These are phyloP conservation scores for Psittacula cyanocephala DNA, from an alignment of 2,113 vertebrate species.

Conservation along the genomic window DNA sequence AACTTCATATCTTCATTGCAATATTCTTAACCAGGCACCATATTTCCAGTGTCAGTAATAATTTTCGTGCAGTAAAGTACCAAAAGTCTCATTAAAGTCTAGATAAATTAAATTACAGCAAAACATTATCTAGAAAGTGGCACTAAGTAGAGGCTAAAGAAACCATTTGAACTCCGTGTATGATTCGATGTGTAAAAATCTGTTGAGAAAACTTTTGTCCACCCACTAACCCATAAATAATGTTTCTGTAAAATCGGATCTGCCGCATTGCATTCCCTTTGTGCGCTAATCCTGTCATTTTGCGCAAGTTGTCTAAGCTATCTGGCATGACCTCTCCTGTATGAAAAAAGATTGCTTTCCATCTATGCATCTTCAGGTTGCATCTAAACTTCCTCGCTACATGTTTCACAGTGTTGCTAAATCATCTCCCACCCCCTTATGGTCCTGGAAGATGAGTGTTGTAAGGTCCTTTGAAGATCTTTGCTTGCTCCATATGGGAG, in stretches of 20 bases:
- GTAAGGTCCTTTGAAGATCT: not conserved
- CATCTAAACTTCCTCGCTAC: not conserved
- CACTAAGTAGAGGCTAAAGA: not conserved
- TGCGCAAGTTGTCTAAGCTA: not conserved
- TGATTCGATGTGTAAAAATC: not conserved
- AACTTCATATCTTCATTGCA: constrained; percentile 29
- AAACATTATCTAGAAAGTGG: not conserved
- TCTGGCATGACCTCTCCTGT: not conserved
- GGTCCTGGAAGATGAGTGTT: not conserved
- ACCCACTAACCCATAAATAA: constrained; percentile 1
- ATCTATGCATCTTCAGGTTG: not conserved
- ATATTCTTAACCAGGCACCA: not conserved
- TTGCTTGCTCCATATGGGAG: not conserved
- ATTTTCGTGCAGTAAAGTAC: constrained; percentile 19
- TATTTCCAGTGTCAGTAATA: constrained; percentile 51
- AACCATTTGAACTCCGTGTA: not conserved
- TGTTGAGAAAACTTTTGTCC: not conserved
- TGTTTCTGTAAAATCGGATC: not conserved
- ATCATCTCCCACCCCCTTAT: not conserved
- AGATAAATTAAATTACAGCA: constrained; percentile 7
- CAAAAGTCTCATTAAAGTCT: constrained; percentile 6
- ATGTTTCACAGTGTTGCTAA: not conserved
- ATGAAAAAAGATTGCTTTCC: not conserved
- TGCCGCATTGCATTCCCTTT: not conserved
- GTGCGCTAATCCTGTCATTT: not conserved